Evolutionary conservation across 2,888 invertebrate genomes (phyloP).

Genomic region (Petrolisthes cinctipes): DNA sequence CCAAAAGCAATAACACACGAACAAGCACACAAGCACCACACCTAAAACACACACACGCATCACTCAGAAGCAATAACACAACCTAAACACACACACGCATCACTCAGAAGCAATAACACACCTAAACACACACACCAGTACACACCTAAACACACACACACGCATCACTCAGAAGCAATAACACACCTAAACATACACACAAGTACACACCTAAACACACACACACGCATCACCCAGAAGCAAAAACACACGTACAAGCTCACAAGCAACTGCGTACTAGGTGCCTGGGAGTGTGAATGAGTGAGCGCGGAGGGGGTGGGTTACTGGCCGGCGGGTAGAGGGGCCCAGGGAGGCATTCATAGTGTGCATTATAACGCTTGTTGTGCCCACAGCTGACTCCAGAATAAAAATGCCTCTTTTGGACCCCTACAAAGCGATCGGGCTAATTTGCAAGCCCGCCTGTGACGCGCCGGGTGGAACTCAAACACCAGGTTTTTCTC

Average conservation of each 20-base stretch:
- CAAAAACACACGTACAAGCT: not conserved
- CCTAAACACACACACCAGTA: no score
- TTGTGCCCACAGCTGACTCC: constrained; percentile 62
- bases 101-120: no score
- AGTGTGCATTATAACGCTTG: constrained; percentile 58
- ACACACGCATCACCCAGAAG: not conserved
- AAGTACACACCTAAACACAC: not conserved
- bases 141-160: no score
- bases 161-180: no score
- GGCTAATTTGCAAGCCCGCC: constrained; percentile 59
- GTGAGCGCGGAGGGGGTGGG: constrained; percentile 11
- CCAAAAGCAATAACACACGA: not conserved
- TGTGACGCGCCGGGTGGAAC: constrained; percentile 43
- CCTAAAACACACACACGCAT: no score
- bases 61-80: no score
- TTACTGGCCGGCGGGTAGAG: constrained; percentile 46
- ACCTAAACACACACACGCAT: no score
- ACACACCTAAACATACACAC: no score
- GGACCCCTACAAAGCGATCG: constrained; percentile 61
- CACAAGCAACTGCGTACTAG: no score
- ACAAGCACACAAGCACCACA: no score
- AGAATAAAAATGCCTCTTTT: constrained; percentile 59
- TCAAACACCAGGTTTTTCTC: not conserved
- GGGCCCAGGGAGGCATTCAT: constrained; percentile 50
- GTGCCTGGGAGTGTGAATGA: not conserved